Conservation (phyloP, 2,888 invertebrate genomes). For the Drosophila paramelanica region DNA sequence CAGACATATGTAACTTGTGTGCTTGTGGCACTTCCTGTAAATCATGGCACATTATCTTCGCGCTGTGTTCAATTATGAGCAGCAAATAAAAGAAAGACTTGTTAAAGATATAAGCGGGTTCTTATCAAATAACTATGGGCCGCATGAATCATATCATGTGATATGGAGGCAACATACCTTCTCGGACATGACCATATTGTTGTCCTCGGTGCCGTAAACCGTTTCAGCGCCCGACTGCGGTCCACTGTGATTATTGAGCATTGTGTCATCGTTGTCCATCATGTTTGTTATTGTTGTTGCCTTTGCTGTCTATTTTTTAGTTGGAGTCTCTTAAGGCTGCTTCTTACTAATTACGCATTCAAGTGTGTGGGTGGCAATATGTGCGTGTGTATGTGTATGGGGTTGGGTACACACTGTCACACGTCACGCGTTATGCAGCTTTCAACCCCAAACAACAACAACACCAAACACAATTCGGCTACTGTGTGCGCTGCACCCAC, state of each 20-base stretch:
- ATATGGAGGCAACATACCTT: conserved; percentile 86
- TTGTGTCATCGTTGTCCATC: conserved; percentile 84
- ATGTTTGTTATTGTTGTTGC: conserved; percentile 47
- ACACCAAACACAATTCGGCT: conserved; percentile 30
- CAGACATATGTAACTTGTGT: conserved; percentile 38
- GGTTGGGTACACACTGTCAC: conserved; percentile 42
- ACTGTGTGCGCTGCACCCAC: conserved; percentile 56
- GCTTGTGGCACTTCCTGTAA: conserved; percentile 66
- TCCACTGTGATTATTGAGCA: conserved; percentile 81
- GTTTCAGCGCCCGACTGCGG: conserved; percentile 90
- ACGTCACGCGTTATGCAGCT: conserved; percentile 78
- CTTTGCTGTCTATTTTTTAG: conserved; percentile 22
- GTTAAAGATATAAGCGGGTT: conserved; percentile 24
- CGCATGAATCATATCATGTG: conserved; percentile 58
- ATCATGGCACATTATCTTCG: conserved; percentile 36
- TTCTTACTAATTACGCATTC: conserved; percentile 49
- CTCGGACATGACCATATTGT: conserved; percentile 98
- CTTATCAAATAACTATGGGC: conserved; percentile 40
- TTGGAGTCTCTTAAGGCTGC: conserved; percentile 40
- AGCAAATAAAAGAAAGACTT: conserved; percentile 16
- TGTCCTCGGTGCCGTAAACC: conserved; percentile 97
- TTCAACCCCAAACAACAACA: conserved; percentile 70
- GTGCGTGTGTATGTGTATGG: conserved; percentile 27
- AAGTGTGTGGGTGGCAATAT: conserved; percentile 20
- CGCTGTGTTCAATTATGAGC: conserved; percentile 10